A percentile compares a stretch with the other conserved stretches of the same genome.
phyloP scores from a whole-genome alignment of 2,113 vertebrate genomes.

The Neotragus pygmaeus region DNA sequence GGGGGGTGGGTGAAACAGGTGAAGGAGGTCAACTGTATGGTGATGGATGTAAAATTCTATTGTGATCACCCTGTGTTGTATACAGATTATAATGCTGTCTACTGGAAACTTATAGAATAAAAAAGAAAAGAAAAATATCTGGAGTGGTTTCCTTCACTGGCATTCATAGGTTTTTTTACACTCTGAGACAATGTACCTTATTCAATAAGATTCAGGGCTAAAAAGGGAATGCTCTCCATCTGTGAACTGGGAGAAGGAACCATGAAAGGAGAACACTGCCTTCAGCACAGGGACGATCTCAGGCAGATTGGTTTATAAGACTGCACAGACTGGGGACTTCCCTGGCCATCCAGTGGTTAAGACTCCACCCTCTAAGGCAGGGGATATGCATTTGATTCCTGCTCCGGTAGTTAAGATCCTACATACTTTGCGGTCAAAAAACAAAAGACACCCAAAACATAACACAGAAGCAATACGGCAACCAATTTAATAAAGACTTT shows the following conservation, averaged over 20 bases:
- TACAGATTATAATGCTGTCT: background rate
- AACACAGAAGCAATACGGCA: background rate
- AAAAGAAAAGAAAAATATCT: background rate
- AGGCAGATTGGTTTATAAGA: background rate
- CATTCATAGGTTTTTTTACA: background rate
- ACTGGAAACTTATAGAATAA: background rate
- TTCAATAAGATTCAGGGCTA: background rate
- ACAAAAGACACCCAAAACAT: background rate
- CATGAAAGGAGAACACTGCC: background rate
- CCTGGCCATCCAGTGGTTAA: background rate
- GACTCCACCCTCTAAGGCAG: background rate
- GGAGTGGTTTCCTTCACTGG: background rate
- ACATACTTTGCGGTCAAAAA: background rate
- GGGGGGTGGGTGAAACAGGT: background rate
- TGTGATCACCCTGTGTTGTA: background rate
- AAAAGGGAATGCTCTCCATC: background rate
- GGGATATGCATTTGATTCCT: background rate
- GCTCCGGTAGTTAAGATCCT: background rate
- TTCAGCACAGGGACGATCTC: background rate
- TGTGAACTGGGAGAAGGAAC: background rate
- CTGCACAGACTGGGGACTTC: background rate
- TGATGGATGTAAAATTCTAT: background rate
- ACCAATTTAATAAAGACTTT: background rate
- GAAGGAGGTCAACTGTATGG: background rate
- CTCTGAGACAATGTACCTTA: background rate